These are phyloP conservation scores for Gerris lacustris DNA, from an alignment of 2,888 invertebrate genomes.

Conservation along the genomic window DNA sequence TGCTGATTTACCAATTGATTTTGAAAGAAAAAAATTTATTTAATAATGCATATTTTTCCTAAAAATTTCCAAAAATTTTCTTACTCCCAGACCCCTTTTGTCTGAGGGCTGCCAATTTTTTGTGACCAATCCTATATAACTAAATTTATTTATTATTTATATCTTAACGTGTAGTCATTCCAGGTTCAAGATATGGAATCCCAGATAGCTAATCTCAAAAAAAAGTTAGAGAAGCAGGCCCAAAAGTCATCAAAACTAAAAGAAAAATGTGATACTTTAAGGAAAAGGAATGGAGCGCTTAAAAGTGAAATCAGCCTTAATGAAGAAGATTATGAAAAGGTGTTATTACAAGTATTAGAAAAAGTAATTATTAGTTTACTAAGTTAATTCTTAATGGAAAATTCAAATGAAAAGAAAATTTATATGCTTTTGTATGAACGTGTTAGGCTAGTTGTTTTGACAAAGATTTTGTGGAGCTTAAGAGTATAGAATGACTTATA, in stretches of 20 bases:
- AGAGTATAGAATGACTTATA: too few relatives aligned
- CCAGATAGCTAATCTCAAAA: background rate
- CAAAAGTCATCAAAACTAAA: background rate
- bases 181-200: background rate
- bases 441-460: too few relatives aligned
- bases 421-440: too few relatives aligned
- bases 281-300: background rate
- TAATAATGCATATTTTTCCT: too few relatives aligned
- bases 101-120: too few relatives aligned
- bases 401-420: too few relatives aligned
- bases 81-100: too few relatives aligned
- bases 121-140: background rate
- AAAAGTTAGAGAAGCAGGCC: background rate
- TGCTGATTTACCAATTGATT: too few relatives aligned
- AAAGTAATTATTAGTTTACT: background rate
- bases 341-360: background rate
- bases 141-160: background rate
- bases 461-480: too few relatives aligned
- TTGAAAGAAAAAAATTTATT: too few relatives aligned
- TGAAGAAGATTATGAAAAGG: conserved; percentile 8
- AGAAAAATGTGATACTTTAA: background rate
- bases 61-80: too few relatives aligned
- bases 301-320: background rate
- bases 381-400: background rate
- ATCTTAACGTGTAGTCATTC: background rate